Evolutionary conservation across 1,140 invertebrate genomes (phyloP).

Genomic region (Zaprionus kolodkinae): DNA sequence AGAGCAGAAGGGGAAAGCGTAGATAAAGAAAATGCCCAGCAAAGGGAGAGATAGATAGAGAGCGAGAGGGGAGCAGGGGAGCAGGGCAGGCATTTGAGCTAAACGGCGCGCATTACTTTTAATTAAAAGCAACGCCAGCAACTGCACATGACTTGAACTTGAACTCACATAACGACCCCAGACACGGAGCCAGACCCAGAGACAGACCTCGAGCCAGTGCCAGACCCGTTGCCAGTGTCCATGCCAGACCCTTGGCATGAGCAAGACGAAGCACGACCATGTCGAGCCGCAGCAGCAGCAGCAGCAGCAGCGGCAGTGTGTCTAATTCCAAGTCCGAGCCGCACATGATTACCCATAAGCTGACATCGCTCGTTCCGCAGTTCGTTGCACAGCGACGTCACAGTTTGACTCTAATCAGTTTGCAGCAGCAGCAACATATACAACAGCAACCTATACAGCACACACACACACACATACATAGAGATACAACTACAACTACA

Average conservation of each 20-base stretch:
- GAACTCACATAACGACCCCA: constrained; percentile 57
- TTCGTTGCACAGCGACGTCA: constrained; percentile 63
- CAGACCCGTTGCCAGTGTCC: too few species aligned
- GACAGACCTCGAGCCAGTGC: neutral
- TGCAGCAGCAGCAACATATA: constrained; percentile 47
- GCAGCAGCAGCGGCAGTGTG: constrained; percentile 1
- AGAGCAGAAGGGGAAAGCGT: constrained; percentile 10
- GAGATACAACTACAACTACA: constrained; percentile 36
- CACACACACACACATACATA: neutral
- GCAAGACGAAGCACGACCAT: neutral
- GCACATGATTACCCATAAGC: constrained; percentile 80
- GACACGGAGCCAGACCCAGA: neutral
- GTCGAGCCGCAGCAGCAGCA: neutral
- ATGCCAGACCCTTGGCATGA: too few species aligned
- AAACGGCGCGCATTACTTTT: constrained; percentile 78
- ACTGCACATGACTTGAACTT: constrained; percentile 77
- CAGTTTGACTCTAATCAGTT: constrained; percentile 76
- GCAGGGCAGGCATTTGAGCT: constrained; percentile 63
- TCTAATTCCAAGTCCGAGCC: constrained; percentile 34
- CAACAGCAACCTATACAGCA: too few species aligned
- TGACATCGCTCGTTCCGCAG: constrained; percentile 72
- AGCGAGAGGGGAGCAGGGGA: constrained; percentile 5
- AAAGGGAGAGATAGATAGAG: neutral
- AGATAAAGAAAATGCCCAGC: constrained; percentile 23
- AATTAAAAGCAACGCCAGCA: constrained; percentile 76